Conservation (phyloP, 2,888 invertebrate genomes). For the Pteria penguin region DNA sequence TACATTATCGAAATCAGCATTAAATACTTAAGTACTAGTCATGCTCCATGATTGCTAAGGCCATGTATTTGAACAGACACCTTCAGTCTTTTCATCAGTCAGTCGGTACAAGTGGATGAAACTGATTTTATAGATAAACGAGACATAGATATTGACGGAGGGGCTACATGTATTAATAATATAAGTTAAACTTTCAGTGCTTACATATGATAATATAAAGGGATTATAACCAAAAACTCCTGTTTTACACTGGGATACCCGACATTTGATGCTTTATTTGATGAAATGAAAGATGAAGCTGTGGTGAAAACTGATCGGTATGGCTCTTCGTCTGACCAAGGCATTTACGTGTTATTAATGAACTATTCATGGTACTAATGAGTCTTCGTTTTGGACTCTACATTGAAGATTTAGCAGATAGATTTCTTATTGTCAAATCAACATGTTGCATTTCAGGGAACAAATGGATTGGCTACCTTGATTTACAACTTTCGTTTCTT, state of each 20-base stretch:
- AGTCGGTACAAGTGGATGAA: too few relatives aligned
- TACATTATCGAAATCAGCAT: too few relatives aligned
- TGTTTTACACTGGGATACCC: slow-evolving; percentile 44
- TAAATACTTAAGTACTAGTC: too few relatives aligned
- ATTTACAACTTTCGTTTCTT: neutral
- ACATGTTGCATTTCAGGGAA: neutral
- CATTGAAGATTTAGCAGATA: neutral
- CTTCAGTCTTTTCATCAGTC: too few relatives aligned
- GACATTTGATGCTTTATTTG: slow-evolving; percentile 39
- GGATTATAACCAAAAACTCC: slow-evolving; percentile 12
- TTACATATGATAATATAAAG: slow-evolving; percentile 40
- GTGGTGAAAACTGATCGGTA: neutral
- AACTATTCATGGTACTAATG: neutral
- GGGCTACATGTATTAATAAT: too few relatives aligned
- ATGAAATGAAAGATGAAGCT: slow-evolving; percentile 35
- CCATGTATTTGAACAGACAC: too few relatives aligned
- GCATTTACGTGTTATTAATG: neutral
- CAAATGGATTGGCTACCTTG: slow-evolving; percentile 1
- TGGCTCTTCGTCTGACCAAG: neutral
- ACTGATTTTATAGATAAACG: too few relatives aligned
- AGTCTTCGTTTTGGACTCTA: neutral
- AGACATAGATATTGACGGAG: too few relatives aligned
- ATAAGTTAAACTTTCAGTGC: slow-evolving; percentile 14
- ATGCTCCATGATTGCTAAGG: too few relatives aligned
- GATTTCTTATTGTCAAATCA: neutral